These are phyloP conservation scores for Agrochola macilenta DNA, from an alignment of 2,888 invertebrate species.

Conservation along the genomic window DNA sequence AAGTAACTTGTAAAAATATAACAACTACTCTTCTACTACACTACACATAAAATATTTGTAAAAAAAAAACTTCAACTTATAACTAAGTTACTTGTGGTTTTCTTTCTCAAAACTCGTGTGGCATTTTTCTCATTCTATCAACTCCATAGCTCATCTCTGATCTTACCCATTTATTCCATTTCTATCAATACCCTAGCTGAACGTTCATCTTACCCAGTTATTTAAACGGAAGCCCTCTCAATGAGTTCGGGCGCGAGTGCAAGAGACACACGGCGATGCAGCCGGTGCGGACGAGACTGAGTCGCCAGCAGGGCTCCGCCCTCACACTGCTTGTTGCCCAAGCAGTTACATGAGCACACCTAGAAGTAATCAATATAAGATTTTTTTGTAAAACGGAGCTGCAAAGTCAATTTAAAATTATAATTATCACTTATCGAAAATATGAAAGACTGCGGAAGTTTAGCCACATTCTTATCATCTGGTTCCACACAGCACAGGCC, in stretches of 20 bases:
- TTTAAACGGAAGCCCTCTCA: constrained; percentile 81
- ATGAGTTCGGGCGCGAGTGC: constrained; percentile 76
- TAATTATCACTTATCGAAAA: too few relatives aligned
- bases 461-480: too few relatives aligned
- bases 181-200: too few relatives aligned
- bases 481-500: too few relatives aligned
- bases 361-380: constrained; percentile 55
- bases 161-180: background rate
- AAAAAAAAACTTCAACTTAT: background rate
- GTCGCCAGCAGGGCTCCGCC: constrained; percentile 80
- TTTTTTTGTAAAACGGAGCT: background rate
- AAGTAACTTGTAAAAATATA: background rate
- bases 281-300: constrained; percentile 68
- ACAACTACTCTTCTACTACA: too few relatives aligned
- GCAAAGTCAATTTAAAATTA: too few relatives aligned
- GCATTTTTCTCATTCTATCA: too few relatives aligned
- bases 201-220: background rate
- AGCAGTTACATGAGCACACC: constrained; percentile 89
- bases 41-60: background rate
- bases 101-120: background rate
- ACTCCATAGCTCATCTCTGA: too few relatives aligned
- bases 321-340: constrained; percentile 88
- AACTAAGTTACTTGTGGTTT: background rate
- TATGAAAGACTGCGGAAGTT: too few relatives aligned
- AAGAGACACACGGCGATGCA: constrained; percentile 72